phyloP scores from a whole-genome alignment of 2,113 vertebrate species.

The Ceuthmochares aereus region DNA sequence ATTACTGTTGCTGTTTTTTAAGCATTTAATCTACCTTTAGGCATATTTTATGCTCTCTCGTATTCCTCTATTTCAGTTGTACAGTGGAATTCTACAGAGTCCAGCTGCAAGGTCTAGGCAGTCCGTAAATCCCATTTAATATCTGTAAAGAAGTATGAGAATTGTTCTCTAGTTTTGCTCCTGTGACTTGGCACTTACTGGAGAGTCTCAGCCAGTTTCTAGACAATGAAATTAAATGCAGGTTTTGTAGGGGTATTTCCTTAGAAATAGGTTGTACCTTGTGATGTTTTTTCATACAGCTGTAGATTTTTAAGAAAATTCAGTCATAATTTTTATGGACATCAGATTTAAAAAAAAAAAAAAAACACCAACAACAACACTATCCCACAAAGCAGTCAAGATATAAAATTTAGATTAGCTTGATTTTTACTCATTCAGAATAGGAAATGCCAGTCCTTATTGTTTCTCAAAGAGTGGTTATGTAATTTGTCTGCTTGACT shows the following conservation, averaged over 20 bases:
- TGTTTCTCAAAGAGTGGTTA: background rate
- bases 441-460: background rate
- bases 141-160: background rate
- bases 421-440: conserved; percentile 1
- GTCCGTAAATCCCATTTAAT: background rate
- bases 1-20: background rate
- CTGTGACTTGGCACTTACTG: background rate
- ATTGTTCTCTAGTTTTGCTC: background rate
- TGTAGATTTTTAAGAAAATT: background rate
- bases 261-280: background rate
- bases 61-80: background rate
- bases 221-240: background rate
- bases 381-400: background rate
- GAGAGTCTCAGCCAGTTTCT: background rate
- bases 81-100: background rate
- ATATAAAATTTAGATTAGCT: background rate
- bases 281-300: background rate
- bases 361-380: background rate
- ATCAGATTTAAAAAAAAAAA: background rate
- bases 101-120: background rate
- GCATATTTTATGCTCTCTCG: background rate
- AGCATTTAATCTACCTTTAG: background rate
- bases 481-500: conserved; percentile 9
- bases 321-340: background rate
- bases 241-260: background rate